These are phyloP conservation scores for Temnopleurus reevesii DNA, from an alignment of 53 echinoderm and acorn worm genomes.

Conservation along the genomic window DNA sequence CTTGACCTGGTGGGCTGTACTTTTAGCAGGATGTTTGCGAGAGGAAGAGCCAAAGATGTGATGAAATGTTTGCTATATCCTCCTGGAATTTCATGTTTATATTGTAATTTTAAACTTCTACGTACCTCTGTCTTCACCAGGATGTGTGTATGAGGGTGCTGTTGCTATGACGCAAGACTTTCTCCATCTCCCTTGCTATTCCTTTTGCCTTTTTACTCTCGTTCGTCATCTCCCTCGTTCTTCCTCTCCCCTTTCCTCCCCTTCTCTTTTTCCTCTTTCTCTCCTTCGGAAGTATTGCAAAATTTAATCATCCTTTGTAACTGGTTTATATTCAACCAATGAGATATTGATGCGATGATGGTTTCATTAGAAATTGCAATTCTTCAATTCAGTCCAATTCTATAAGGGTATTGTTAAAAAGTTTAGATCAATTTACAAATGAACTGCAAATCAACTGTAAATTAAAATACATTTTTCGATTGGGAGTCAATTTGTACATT, in stretches of 20 bases:
- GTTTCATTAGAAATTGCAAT: too few relatives aligned
- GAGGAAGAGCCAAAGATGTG: neutral
- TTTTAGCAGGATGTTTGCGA: slow-evolving; percentile 32
- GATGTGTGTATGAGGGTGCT: neutral
- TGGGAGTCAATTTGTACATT: too few relatives aligned
- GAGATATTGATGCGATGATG: too few relatives aligned
- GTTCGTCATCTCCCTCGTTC: neutral
- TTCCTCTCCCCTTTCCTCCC: neutral
- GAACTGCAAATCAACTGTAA: too few relatives aligned
- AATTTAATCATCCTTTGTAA: too few relatives aligned
- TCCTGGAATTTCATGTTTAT: slow-evolving; percentile 12
- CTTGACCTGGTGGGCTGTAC: slow-evolving; percentile 3
- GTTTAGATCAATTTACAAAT: too few relatives aligned
- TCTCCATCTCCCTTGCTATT: neutral
- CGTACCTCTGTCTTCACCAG: neutral
- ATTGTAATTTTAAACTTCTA: neutral
- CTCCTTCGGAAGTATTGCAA: neutral
- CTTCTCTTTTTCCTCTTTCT: neutral
- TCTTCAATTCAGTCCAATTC: too few relatives aligned
- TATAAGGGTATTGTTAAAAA: too few relatives aligned
- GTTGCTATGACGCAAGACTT: too few relatives aligned
- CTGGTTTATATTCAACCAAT: too few relatives aligned
- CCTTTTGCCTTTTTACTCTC: neutral
- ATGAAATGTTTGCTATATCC: slow-evolving; percentile 1
- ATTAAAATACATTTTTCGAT: too few relatives aligned